Base-by-base conservation (phyloP, 37 sponge, comb jelly and placozoan genomes). In the Axinella damicornis region DNA sequence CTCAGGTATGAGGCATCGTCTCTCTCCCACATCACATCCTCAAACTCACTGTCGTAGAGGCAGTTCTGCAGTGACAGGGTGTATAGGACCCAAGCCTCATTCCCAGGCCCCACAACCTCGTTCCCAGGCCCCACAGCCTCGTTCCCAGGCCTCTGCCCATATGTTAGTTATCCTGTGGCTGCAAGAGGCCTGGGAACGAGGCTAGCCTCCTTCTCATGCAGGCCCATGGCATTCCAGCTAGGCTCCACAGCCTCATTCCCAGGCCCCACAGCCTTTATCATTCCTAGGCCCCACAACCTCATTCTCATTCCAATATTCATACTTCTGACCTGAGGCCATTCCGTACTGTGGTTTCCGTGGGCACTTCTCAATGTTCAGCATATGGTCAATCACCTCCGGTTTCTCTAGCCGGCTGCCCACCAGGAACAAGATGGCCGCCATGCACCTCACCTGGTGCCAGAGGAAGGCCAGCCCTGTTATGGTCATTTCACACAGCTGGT, bases 401-500 rank as follows among this genome's bases (percentile, higher is more conserved):
- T 78, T 19, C 54, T 98, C 98, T 66, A 91, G 69, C n/a, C 90
- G 85, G 25, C 69, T 84, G 2, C 96, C 98, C 73, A 95, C 70
- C 16, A 95, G 89, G 58, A 95, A 89, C 18, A 96, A 77, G 5
- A 98, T 59, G 38, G 86, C 84, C 41, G 87, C 81, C 96, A 98
- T 98, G 84, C 92, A 96, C 27, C 98, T 76, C 5, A 98, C 89
- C 73, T 98, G 98, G 74, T 97, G 96, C 98, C 95, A 92, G 31
- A 98, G 88, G 57, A 98, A 98, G 17, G 98, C 96, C 32, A 78
- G 74, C 2, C 94, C 98, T n/a, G 77, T 41, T 2, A 98, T 74
- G 28, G 93, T 95, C 1, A 91, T 59, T 46, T 84, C 94, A 75
- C 78, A 94, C 83, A 93, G 73, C 57, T 94, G 82, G 57, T 71